Base-by-base conservation (phyloP, 2,888 invertebrate genomes). In the Caenorhabditis uteleia region DNA sequence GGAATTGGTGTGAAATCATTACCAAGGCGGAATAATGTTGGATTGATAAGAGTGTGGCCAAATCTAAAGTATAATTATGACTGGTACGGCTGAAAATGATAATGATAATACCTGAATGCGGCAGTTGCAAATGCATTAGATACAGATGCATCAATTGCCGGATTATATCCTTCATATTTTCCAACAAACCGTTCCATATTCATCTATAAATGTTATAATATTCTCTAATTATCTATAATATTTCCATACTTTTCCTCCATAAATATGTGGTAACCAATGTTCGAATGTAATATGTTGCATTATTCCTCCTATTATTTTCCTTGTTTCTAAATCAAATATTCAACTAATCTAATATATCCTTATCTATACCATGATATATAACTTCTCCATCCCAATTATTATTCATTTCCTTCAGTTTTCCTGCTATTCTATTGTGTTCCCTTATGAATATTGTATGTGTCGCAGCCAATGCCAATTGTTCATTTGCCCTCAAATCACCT, bases 111-210 rank as follows among this genome's bases (percentile, higher is more conserved):
- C n/a, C n/a, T n/a, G 55, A 97, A 87, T 0, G 97, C 97, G 12
- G 97, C 95, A 0, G 97, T 95, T 0, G 97, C 95, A 84, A 98
- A 99, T 18, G 92, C 94, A 83, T 98, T 98, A 0, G 92, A 89
- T 25, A 78, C 58, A 0, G 68, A 56, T 4, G 75, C 57, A 50
- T 75, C 68, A 1, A 71, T 39, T 14, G 58, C 48, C 0, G 91
- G 88, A 83, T 95, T 86, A 83, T 99, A 99, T 27, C 90, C 92
- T 42, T 86, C 85, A 82, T 95, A 97, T 42, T 87, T 83, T 0
- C 92, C 93, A 36, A 97, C 82, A 82, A 89, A 87, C 18, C 38
- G 34, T 6, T 58, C 39, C 49, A 65, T 31, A n/a, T n/a, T n/a
- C n/a, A n/a, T n/a, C n/a, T n/a, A n/a, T n/a, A n/a, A n/a, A n/a